Percentiles rank a stretch among this genome's conserved stretches.
Evolutionary conservation across 2,113 vertebrate species (phyloP).

Genomic region (Pluvianellus socialis): DNA sequence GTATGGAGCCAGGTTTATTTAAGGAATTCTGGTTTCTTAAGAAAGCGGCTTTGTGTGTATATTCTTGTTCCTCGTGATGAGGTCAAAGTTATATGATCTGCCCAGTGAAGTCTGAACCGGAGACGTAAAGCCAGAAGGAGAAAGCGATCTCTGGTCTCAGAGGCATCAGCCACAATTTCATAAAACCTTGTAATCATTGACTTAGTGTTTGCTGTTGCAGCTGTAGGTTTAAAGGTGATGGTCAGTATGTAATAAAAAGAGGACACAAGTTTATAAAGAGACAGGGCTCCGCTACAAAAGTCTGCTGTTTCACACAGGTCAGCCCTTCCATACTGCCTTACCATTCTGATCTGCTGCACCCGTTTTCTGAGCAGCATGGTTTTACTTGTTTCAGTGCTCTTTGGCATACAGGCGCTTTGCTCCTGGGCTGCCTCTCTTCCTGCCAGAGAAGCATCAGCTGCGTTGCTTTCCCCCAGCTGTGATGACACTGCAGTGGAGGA

Average conservation of each 20-base stretch:
- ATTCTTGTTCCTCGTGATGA: background rate
- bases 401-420: background rate
- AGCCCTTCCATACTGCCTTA: background rate
- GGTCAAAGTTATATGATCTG: background rate
- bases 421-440: background rate
- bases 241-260: background rate
- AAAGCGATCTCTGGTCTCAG: background rate
- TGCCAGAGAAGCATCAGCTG: rapidly evolving
- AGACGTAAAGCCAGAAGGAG: background rate
- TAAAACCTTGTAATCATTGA: constrained; percentile 57
- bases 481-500: background rate
- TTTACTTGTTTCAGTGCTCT: constrained; percentile 13
- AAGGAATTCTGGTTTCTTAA: background rate
- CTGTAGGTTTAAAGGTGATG: constrained; percentile 51
- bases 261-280: background rate
- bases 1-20: background rate
- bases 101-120: background rate
- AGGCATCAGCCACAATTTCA: background rate
- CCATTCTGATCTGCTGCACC: background rate
- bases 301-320: background rate
- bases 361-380: constrained; percentile 32
- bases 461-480: constrained; percentile 2
- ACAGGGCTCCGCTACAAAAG: background rate
- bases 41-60: background rate
- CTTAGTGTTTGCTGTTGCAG: background rate